Percentiles rank a stretch among this genome's conserved stretches.
phyloP scores from a whole-genome alignment of 2,113 vertebrate species.

The Otocyon megalotis region DNA sequence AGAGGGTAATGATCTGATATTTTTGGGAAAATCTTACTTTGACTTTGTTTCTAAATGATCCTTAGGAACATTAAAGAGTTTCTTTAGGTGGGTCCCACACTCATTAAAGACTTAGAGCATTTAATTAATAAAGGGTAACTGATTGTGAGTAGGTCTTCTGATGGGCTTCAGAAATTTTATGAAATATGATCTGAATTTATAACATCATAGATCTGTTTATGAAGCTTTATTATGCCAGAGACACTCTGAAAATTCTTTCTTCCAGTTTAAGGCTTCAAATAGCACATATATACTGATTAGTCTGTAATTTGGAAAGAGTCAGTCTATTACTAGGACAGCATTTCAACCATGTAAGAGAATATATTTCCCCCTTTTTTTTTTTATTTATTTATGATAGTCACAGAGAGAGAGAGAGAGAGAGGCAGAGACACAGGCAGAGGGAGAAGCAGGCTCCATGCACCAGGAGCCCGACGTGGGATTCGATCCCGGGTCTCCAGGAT shows the following conservation, averaged over 20 bases:
- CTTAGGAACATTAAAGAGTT: constrained; percentile 38
- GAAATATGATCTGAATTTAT: constrained; percentile 32
- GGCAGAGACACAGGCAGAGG: no score
- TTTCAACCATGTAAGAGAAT: constrained; percentile 39
- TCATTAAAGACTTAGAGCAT: constrained; percentile 18
- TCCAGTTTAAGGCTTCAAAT: background rate
- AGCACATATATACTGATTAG: constrained; percentile 29
- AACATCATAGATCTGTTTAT: constrained; percentile 18
- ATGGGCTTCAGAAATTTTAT: constrained; percentile 55
- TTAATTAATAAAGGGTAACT: constrained; percentile 53
- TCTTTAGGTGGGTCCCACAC: background rate
- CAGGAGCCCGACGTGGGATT: no score
- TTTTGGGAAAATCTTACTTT: constrained; percentile 53
- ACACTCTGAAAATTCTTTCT: constrained; percentile 34
- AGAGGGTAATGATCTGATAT: constrained; percentile 30
- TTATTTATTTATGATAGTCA: no score
- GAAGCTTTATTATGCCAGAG: constrained; percentile 42
- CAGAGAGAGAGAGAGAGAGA: no score
- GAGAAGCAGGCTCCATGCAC: no score
- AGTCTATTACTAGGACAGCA: background rate
- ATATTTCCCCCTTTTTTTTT: constrained; percentile 52
- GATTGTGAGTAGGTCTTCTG: constrained; percentile 34
- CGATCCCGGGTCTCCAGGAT: no score
- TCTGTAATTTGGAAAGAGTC: constrained; percentile 37
- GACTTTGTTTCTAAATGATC: constrained; percentile 49